Conservation (phyloP, 1,140 invertebrate species). For the Musca domestica region DNA sequence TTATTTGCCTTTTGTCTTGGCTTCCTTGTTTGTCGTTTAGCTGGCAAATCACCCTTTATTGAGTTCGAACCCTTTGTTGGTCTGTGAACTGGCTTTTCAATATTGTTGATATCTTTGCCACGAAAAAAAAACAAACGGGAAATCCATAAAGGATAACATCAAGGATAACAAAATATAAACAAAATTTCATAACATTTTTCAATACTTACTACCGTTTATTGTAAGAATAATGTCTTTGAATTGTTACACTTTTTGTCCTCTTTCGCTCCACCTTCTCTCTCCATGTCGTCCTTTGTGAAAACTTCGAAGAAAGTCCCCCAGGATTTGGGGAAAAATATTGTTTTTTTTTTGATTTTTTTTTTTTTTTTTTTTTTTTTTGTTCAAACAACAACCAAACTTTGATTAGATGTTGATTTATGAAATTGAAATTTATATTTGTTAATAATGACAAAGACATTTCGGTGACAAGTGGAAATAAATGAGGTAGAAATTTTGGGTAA, state of each 20-base stretch:
- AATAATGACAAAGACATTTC: slow-evolving; percentile 12
- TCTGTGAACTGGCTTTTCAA: slow-evolving; percentile 9
- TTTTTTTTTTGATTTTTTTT: neutral
- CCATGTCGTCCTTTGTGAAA: neutral
- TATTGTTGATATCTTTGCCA: neutral
- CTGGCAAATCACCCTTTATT: neutral
- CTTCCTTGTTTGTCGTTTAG: too few species aligned
- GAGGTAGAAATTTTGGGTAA: too few species aligned
- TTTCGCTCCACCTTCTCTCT: neutral
- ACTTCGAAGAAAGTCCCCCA: neutral
- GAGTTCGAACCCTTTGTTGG: slow-evolving; percentile 12
- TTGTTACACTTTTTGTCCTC: slow-evolving; percentile 10
- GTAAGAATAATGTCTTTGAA: neutral
- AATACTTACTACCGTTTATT: too few species aligned
- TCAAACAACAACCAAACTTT: neutral
- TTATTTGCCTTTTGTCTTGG: too few species aligned
- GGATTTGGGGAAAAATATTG: neutral
- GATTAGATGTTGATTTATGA: neutral
- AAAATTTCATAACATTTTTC: slow-evolving; percentile 6
- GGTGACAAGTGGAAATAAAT: too few species aligned
- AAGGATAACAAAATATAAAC: neutral
- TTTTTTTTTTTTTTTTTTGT: neutral
- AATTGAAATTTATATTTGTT: slow-evolving; percentile 17
- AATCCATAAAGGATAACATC: neutral
- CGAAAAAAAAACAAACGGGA: slow-evolving; percentile 5